phyloP scores from a whole-genome alignment of 2,113 vertebrate species.

The Brachyhypopomus gauderio region DNA sequence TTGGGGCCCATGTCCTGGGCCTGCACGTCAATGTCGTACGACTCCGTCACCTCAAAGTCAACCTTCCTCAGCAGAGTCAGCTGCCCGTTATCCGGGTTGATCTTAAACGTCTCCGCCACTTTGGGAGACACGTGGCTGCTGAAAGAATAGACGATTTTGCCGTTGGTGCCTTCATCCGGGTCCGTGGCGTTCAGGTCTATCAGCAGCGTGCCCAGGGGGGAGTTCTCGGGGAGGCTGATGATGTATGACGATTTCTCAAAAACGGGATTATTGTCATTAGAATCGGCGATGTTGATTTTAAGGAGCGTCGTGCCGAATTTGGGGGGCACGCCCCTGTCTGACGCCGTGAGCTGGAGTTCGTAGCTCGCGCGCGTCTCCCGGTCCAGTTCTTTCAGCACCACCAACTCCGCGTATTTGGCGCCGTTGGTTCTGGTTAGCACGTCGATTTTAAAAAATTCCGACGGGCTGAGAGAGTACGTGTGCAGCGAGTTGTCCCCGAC shows the following conservation, averaged over 20 bases:
- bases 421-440: constrained; percentile 89
- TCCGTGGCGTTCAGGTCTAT: constrained; percentile 95
- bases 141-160: constrained; percentile 93
- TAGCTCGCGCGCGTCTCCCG: constrained; percentile 86
- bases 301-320: constrained; percentile 88
- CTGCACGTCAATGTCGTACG: constrained; percentile 93
- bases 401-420: constrained; percentile 90
- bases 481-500: constrained; percentile 93
- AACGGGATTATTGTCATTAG: constrained; percentile 94
- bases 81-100: constrained; percentile 87
- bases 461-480: constrained; percentile 87
- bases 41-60: constrained; percentile 88
- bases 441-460: constrained; percentile 88
- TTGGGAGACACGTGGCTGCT: constrained; percentile 92
- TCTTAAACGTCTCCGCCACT: constrained; percentile 91
- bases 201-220: constrained; percentile 85
- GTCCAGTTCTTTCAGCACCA: constrained; percentile 89
- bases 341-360: constrained; percentile 90
- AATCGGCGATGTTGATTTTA: constrained; percentile 90
- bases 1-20: constrained; percentile 96
- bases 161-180: constrained; percentile 93
- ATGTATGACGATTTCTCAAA: constrained; percentile 88
- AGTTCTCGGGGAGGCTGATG: constrained; percentile 86
- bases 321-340: constrained; percentile 88
- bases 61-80: constrained; percentile 87